Base-by-base conservation (phyloP, 2,888 invertebrate genomes). In the Athripsodes cinereus region DNA sequence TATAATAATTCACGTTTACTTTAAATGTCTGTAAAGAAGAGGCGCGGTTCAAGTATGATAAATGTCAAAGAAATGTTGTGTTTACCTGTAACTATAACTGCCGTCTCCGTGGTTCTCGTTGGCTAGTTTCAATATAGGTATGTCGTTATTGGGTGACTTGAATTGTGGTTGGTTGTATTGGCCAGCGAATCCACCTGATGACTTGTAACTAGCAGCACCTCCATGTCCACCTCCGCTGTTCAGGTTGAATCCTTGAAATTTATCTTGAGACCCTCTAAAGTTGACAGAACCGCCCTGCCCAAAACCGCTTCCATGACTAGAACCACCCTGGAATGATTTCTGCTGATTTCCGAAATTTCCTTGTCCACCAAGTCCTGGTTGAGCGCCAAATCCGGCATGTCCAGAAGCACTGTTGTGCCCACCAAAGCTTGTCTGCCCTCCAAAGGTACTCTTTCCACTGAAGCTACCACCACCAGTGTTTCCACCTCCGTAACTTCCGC, bases 31-130 rank as follows among this genome's bases (percentile, higher is more conserved):
- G 26, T 26, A 26, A 6, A 6, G 26, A 26, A 26, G 10, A 26
- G 26, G 26, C 26, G 26, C 26, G 26, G 26, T 26, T 26, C 10
- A 26, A 26, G 26, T 26, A n/a, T n/a, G 26, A 26, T 26, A 26
- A 26, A 26, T 26, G 26, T 26, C 26, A 26, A 26, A 26, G 26
- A 18, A 44, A 16, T 48, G 11, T n/a, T n/a, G n/a, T 48, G 6
- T 21, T 69, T 69, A 85, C 84, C 82, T 84, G 71, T 81, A 86
- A 62, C 80, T 78, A 67, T 86, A 86, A 67, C 74, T 81, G 52
- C 84, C 84, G 65, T 83, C 83, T 44, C 83, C 83, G 66, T 82
- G 81, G 69, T 83, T 83, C 31, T 76, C 74, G 62, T 82, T 84
- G 58, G 81, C 80, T 66, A 80, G 83, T 60, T 79, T 74, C 19